Percentiles rank a stretch among this genome's conserved stretches.
phyloP scores from a whole-genome alignment of 2,888 invertebrate genomes.

The Hesperia comma region DNA sequence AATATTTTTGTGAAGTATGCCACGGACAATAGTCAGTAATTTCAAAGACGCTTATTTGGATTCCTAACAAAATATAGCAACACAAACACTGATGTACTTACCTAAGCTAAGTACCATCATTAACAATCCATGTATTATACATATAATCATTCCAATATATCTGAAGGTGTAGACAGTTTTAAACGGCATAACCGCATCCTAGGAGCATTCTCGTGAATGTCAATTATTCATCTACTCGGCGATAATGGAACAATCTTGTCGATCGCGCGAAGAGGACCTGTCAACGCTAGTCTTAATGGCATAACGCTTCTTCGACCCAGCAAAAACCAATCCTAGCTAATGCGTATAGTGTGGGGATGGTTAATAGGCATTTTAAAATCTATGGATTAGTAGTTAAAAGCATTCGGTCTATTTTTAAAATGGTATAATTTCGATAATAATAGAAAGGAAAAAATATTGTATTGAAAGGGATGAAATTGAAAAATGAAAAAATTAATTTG shows the following conservation, averaged over 20 bases:
- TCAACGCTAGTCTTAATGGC: conserved; percentile 74
- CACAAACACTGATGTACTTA: too few species aligned
- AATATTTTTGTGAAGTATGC: too few species aligned
- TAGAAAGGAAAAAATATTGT: too few species aligned
- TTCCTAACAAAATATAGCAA: too few species aligned
- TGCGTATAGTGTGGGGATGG: conserved; percentile 11
- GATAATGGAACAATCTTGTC: conserved; percentile 83
- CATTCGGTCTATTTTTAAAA: neutral
- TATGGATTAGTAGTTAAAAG: neutral
- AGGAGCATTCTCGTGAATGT: conserved; percentile 62
- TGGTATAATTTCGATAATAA: neutral
- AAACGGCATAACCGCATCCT: conserved; percentile 57
- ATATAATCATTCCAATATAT: conserved; percentile 13
- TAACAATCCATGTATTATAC: neutral
- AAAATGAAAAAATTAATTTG: too few species aligned
- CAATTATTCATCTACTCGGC: conserved; percentile 75
- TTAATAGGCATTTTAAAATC: conserved; percentile 9
- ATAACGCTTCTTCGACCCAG: conserved; percentile 52
- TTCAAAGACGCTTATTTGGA: too few species aligned
- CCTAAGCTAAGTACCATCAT: neutral
- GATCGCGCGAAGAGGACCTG: conserved; percentile 68
- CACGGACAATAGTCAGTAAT: too few species aligned
- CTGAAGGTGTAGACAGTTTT: conserved; percentile 26
- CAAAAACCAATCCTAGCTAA: conserved; percentile 60
- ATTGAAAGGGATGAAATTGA: too few species aligned